Evolutionary conservation across 2,797 vertebrate genomes (phyloP), one percentile per base, ranked within the genome.

Genomic region (Cichlasoma orientale): DNA sequence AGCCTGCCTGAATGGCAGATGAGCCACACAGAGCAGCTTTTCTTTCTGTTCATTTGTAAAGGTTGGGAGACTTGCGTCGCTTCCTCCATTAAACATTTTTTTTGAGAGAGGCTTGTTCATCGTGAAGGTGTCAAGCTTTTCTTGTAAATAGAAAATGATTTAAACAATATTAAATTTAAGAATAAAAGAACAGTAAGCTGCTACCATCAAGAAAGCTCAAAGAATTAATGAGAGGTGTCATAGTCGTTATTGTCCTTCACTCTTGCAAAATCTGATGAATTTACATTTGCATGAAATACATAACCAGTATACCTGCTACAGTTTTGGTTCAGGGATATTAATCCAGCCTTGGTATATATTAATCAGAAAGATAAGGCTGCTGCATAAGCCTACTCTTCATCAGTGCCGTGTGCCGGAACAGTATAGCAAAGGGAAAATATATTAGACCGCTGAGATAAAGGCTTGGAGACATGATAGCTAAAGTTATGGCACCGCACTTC

Each of bases 81-180:
- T 61, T 66, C 44, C 14, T 63, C 13, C 25, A 7, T 19, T 44
- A 66, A 66, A 12, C 21, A 44, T 23, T 25, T 23, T 66, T 33
- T 2, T 27, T 27, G 36, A 7, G 36, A 44, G 8, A 44, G 21
- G 21, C 0, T 1, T 63, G 13, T 41, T 41, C 36, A 25, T 21
- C 14, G 0, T 44, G 21, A 63, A 63, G 36, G 36, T 63, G 36
- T 25, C 36, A 25, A 44, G 36, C 25, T 36, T 59, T 57, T 12
- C n/a, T 59, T 61, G 38, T 38, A 21, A 16, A 27, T 2, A 25
- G 38, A 63, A 44, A 63, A 25, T 27, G 41, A 44, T 44, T 63
- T 18, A 63, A 18, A 44, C 27, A 3, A 27, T 27, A 27, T 27
- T 27, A 27, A 27, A 27, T 27, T 27, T 27, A 27, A 44, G 21